Evolutionary conservation across 35 echinoderm and acorn worm species (phyloP), one percentile per base, ranked within the genome.

Genomic region (Heliocidaris erythrogramma): DNA sequence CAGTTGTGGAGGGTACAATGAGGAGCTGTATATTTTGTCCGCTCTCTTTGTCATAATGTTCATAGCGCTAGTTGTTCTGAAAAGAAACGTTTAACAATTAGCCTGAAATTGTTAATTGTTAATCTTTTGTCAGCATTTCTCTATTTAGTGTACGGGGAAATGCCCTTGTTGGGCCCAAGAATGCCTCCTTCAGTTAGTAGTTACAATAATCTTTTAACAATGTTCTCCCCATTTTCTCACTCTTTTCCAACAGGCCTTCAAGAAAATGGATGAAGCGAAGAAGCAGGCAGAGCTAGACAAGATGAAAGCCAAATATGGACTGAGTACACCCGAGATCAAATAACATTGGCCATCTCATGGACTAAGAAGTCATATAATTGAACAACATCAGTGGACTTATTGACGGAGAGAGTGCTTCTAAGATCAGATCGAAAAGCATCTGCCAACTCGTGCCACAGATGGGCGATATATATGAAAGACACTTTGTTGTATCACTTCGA

Each of bases 241-340:
- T 48, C 31, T 47, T 30, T 27, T 17, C 32, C 24, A 2, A 89
- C 86, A 99, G 98, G 98, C 98, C 24, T 99, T 99, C 97, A 99
- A 99, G 98, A 99, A 97, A 78, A 96, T 99, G 60, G 98, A 99
- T 60, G 97, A 99, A 61, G 95, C 97, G 53, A 99, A 99, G 97
- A 99, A 99, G 86, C 97, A 99, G 94, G 97, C 95, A 24, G 98
- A 99, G 95, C 88, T 99, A 13, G 98, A 99, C 91, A 97, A 96
- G 56, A 97, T 99, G 98, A 99, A 99, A 93, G 98, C 98, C 13
- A 99, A 99, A 94, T 99, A 99, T 97, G 98, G 98, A 89, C 96
- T 99, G 13, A 99, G 95, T 85, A 99, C 98, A 49, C 98, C 98
- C 47, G 98, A 99, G 49, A 92, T 97, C 59, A 96, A 95, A 88